Base-by-base conservation (phyloP, 2,888 invertebrate species). In the Malthinus flaveolus region DNA sequence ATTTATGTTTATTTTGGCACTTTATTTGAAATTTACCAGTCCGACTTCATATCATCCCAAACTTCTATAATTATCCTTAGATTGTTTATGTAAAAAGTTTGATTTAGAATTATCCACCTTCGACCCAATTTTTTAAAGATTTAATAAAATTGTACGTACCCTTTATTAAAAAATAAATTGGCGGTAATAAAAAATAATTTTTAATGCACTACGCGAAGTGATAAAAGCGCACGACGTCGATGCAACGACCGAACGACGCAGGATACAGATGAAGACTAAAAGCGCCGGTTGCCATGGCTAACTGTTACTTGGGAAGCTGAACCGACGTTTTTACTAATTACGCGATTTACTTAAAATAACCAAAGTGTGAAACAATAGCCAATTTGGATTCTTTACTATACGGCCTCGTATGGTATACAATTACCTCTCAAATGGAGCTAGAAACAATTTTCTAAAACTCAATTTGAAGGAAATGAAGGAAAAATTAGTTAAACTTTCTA, bases 201-300 rank as follows among this genome's bases (percentile, higher is more conserved):
- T 8, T 1, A 5, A 39, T 15, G 5, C 39, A 39, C 39, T 39
- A 39, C 39, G 39, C 39, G 39, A 39, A 15, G 15, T 13, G 10
- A 12, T 15, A 39, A 39, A 37, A 32, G 32, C 49, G 32, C 37
- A 36, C 49, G 37, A 31, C 23, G 11, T 32, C 31, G 10, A 32
- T 23, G 31, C 23, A 23, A 23, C 47, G 34, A 51, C 57, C 57
- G 51, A 32, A 51, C 57, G 51, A 46, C 50, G 47, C 57, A 47
- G 39, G 34, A 51, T 34, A 11, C 51, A 47, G 51, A 51, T 46
- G 51, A 52, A 52, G 42, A 57, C 57, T 57, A 52, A 46, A 55
- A 55, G 50, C 57, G 51, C 32, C 51, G 57, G 56, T 57, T 57
- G 57, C 51, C 39, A 57, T 57, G 56, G 53, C 46, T 46, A 51